A percentile compares a stretch with the other conserved stretches of the same genome.
phyloP scores from a whole-genome alignment of 2,797 vertebrate species.

The Macropus fuliginosus region DNA sequence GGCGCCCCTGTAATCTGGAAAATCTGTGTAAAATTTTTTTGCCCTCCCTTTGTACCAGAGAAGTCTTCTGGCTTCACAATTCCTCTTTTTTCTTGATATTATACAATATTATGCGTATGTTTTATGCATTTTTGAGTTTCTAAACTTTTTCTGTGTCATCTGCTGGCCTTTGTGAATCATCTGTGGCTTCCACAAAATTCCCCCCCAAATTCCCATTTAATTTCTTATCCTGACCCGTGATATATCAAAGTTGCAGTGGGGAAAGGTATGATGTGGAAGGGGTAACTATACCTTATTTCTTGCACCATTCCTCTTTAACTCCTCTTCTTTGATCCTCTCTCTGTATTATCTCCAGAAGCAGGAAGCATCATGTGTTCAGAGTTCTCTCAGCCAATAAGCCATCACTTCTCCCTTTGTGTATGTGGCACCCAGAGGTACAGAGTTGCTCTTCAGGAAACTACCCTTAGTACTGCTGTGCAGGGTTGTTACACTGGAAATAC shows the following conservation, averaged over 20 bases:
- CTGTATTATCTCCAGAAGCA: background rate
- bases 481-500: background rate
- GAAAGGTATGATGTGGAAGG: background rate
- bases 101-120: background rate
- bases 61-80: background rate
- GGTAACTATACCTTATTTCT: background rate
- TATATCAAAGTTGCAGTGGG: background rate
- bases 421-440: background rate
- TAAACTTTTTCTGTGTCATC: background rate
- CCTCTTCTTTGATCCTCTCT: background rate
- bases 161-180: background rate
- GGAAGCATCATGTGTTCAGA: background rate
- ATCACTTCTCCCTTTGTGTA: background rate
- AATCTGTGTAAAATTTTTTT: background rate
- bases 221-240: background rate
- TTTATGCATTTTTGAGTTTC: background rate
- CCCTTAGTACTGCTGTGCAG: background rate
- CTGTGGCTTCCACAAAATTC: background rate
- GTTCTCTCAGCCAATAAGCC: background rate
- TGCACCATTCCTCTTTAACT: background rate
- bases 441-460: background rate
- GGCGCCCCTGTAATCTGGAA: background rate
- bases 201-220: background rate
- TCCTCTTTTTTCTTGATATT: background rate
- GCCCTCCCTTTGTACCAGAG: background rate